phyloP scores from a whole-genome alignment of 2,797 vertebrate species.

The Moxostoma hubbsi region DNA sequence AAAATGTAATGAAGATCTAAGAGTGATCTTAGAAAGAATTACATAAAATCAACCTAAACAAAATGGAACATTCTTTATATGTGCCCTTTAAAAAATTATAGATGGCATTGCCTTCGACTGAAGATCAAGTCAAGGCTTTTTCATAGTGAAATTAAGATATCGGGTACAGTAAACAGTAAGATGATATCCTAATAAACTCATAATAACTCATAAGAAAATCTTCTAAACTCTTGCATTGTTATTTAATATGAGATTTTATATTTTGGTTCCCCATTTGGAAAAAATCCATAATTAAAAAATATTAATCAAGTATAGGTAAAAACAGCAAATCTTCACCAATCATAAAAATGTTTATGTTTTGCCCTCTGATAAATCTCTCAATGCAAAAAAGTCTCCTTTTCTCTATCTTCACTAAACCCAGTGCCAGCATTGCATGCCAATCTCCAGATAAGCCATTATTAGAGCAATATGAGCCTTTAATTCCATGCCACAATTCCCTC shows the following conservation, averaged over 20 bases:
- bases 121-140: neutral
- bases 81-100: neutral
- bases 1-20: neutral
- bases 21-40: slow-evolving; percentile 3
- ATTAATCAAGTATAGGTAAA: slow-evolving; percentile 4
- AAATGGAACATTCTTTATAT: neutral
- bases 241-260: neutral
- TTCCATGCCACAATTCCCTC: slow-evolving; percentile 30
- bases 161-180: neutral
- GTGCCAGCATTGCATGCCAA: slow-evolving; percentile 11
- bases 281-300: no score
- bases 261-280: neutral
- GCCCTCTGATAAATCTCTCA: neutral
- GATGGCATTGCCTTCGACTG: neutral
- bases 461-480: slow-evolving; percentile 34
- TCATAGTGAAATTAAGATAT: no score
- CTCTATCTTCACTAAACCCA: slow-evolving; percentile 26
- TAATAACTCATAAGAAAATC: neutral
- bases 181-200: neutral
- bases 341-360: neutral
- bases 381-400: neutral
- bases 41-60: neutral
- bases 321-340: neutral
- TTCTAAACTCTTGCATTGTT: neutral
- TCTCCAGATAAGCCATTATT: slow-evolving; percentile 25